These are phyloP conservation scores for Pipistrellus pipistrellus DNA, from an alignment of 2,797 vertebrate species.

Conservation along the genomic window DNA sequence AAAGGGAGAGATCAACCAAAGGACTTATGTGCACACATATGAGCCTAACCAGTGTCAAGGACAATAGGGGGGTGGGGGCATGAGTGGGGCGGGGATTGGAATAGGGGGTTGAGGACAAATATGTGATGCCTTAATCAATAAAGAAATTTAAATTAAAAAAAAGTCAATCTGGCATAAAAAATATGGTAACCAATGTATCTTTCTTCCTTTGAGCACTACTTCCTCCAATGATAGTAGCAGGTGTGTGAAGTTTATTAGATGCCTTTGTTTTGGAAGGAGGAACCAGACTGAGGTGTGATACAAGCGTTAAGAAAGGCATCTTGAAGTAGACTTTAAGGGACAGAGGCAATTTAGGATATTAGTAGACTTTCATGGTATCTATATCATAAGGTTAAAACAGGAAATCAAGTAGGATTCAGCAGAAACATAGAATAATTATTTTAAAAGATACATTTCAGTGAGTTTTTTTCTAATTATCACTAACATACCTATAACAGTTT, in stretches of 20 bases:
- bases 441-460: not conserved
- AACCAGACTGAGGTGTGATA: not conserved
- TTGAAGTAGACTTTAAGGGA: not conserved
- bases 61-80: no score
- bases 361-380: not conserved
- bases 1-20: no score
- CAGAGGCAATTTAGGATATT: not conserved
- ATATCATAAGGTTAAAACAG: not conserved
- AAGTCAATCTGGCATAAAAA: not conserved
- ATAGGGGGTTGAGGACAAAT: no score
- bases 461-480: constrained; percentile 27
- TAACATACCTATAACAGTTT: not conserved
- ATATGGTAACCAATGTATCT: not conserved
- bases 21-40: no score
- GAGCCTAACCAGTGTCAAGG: no score
- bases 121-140: no score
- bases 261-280: not conserved
- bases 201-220: not conserved
- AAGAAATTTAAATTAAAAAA: not conserved
- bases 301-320: not conserved
- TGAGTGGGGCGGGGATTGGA: no score
- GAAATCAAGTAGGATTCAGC: not conserved
- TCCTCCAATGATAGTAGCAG: not conserved
- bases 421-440: not conserved
- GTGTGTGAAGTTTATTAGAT: not conserved